Evolutionary conservation across 2,888 invertebrate genomes (phyloP), one percentile per base, ranked within the genome.

Genomic region (Caenorhabditis imperialis): DNA sequence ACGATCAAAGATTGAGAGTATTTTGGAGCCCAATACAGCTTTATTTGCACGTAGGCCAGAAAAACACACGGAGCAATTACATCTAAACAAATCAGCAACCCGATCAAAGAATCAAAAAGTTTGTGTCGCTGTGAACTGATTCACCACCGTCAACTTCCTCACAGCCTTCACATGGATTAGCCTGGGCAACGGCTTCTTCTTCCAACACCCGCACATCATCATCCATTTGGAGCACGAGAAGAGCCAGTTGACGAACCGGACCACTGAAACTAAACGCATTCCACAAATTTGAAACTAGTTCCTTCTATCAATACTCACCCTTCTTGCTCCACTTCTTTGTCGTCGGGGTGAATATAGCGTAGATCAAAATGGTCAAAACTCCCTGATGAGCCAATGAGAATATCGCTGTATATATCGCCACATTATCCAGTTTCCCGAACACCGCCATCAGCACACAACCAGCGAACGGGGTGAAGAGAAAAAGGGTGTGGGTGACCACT

Each of bases 191-290:
- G 22, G 27, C 30, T 55, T 38, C 18, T 63, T 55, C 33, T 54
- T 37, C n/a, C 54, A 6, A 2, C 37, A 6, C 3, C 63, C 63
- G 33, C 63, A 63, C 18, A 38, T 55, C 3, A 63, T 4, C 18
- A 55, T 35, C 63, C 63, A 63, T 48, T 18, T 38, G 22, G 37
- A 20, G 7, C 30, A 12, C 0, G 63, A 63, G 3, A 54, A 33
- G 18, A 63, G 8, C 23, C 40, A 63, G 16, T 63, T 47, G 2
- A 54, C 45, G 16, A 63, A 40, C 4, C 63, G 63, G 40, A 63
- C 23, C 16, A 63, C 63, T 63, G 63, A 63, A 63, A 63, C 63
- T 63, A 53, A n/a, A n/a, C n/a, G n/a, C 53, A 63, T 53, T 16
- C 6, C 22, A 22, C 23, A 0, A 40, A 35, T n/a, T 12, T 5